A percentile compares a stretch with the other conserved stretches of the same genome.
Evolutionary conservation across 2,888 invertebrate genomes (phyloP).

Genomic region (Drosophila colorata): DNA sequence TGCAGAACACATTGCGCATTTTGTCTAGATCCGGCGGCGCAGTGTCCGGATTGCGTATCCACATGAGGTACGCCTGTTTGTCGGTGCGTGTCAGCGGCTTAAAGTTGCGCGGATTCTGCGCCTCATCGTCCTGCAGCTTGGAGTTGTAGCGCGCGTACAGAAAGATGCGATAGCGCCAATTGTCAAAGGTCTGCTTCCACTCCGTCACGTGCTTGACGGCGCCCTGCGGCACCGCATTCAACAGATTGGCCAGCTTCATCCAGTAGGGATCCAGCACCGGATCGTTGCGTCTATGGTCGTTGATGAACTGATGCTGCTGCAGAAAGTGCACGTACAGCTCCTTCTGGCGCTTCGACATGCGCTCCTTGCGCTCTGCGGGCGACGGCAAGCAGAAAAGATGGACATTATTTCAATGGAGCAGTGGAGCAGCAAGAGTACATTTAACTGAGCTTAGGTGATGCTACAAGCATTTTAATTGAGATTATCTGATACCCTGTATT

Average conservation of each 20-base stretch:
- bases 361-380: conserved; percentile 81
- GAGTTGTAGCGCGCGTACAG: conserved; percentile 83
- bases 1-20: conserved; percentile 83
- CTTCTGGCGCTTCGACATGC: conserved; percentile 83
- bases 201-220: conserved; percentile 81
- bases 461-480: too few relatives aligned
- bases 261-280: conserved; percentile 81
- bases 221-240: conserved; percentile 82
- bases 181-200: conserved; percentile 83
- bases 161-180: conserved; percentile 83
- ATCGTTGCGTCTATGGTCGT: conserved; percentile 81
- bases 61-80: conserved; percentile 82
- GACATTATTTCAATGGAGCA: not conserved
- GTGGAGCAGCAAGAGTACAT: not conserved
- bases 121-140: conserved; percentile 80
- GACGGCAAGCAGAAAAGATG: not conserved
- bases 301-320: conserved; percentile 81
- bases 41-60: conserved; percentile 83
- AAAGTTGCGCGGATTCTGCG: conserved; percentile 81
- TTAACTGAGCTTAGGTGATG: too few relatives aligned
- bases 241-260: conserved; percentile 80
- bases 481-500: too few relatives aligned
- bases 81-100: conserved; percentile 82
- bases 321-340: conserved; percentile 82
- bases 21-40: conserved; percentile 82